Conservation (phyloP, 2,888 invertebrate species). For the Thecocarcelia acutangulata region DNA sequence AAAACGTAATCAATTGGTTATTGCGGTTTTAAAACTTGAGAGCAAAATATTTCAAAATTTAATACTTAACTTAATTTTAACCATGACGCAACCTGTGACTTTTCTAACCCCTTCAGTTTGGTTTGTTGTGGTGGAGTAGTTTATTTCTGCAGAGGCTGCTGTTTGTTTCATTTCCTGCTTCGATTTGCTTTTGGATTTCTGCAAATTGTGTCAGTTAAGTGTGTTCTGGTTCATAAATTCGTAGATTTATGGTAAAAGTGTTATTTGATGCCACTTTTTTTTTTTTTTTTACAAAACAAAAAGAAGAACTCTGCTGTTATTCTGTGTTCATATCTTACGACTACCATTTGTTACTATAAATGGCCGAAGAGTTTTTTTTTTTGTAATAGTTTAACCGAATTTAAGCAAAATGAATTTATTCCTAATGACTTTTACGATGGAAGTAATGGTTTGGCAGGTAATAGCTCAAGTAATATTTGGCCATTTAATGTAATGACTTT, state of each 20-base stretch:
- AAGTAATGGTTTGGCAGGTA: too few species aligned
- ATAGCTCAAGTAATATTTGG: too few species aligned
- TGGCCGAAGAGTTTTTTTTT: conserved; percentile 13
- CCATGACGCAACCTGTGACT: conserved; percentile 54
- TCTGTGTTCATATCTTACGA: conserved; percentile 26
- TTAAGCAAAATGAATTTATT: too few species aligned
- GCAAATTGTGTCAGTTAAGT: conserved; percentile 70
- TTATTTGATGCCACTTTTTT: conserved; percentile 61
- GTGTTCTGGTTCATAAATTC: conserved; percentile 70
- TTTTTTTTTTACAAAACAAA: conserved; percentile 11
- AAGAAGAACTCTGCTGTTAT: conserved; percentile 53
- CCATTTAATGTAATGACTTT: too few species aligned
- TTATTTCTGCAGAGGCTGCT: conserved; percentile 32
- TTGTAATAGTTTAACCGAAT: neutral
- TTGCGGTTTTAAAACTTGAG: conserved; percentile 43
- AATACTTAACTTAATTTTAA: conserved; percentile 57
- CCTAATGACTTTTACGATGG: too few species aligned
- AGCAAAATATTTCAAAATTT: conserved; percentile 48
- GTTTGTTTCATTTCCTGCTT: conserved; percentile 43
- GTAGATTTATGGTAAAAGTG: conserved; percentile 69
- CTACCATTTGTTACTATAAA: neutral
- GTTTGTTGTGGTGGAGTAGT: conserved; percentile 18
- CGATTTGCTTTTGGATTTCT: conserved; percentile 59
- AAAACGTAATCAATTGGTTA: conserved; percentile 36
- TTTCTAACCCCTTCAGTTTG: conserved; percentile 36